Base-by-base conservation (phyloP, 2,888 invertebrate genomes). In the Tromatobia lineatoria region DNA sequence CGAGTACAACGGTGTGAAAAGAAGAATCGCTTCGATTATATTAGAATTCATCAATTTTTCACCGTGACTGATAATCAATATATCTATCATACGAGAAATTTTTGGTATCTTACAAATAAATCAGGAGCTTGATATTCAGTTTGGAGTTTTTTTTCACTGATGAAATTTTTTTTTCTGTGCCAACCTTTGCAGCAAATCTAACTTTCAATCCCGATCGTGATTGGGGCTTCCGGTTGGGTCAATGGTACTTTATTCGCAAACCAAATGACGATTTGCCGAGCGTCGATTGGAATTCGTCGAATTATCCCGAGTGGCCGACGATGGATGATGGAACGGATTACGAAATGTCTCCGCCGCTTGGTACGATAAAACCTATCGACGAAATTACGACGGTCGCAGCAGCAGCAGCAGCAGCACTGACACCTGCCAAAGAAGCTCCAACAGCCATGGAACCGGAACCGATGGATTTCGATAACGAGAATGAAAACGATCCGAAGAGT, bases 181-280 rank as follows among this genome's bases (percentile, higher is more conserved):
- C n/a, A 57, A 25, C 11, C 38, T n/a, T 42, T 59, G 42, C 79
- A 92, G 92, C 90, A 54, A 88, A 66, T 7, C 13, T 91, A 54
- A 77, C 81, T 3, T 89, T 92, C 23, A 86, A 92, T 82, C 89
- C 90, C 4, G 77, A 84, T 13, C 77, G 50, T 15, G 92, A 92
- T 75, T 91, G 90, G 89, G 92, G 91, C 10, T 90, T 92, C 73
- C 90, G 82, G 10, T 29, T 92, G 45, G 91, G 91, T 7, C 84
- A 85, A 23, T 92, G 92, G 92, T 91, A 90, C 78, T 83, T 92
- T 52, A 92, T 92, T 38, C 86, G 86, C 25, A 90, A 83, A 76
- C 20, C 61, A 13, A 8, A 59, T 23, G 67, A 71, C 42, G 45
- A 42, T 47, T 45, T 18, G n/a, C 34, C 45, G n/a, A n/a, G 42